Percentiles rank a stretch among this genome's conserved stretches.
Conservation (phyloP, 1,140 invertebrate genomes). For the Rhopalosiphum padi region DNA sequence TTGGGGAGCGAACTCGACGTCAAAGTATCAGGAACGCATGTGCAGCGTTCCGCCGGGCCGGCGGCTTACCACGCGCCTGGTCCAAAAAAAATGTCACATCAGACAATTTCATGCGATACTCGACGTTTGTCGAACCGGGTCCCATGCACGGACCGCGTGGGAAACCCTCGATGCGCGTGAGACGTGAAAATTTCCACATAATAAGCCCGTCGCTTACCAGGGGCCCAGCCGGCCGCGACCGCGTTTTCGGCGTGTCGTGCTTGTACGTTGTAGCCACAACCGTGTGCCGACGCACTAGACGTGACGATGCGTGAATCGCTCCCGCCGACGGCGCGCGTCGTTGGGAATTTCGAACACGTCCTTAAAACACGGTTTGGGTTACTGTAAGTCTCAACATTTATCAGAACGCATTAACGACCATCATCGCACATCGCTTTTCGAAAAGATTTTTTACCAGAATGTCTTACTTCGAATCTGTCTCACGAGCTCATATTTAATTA, state of each 20-base stretch:
- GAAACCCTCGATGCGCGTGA: not conserved
- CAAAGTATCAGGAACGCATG: constrained; percentile 13
- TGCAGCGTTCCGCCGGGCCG: not conserved
- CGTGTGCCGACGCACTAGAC: too few species aligned
- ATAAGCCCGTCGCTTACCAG: constrained; percentile 40
- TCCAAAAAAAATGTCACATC: constrained; percentile 51
- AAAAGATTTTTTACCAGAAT: too few species aligned
- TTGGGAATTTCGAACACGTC: too few species aligned
- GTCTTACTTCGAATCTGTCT: too few species aligned
- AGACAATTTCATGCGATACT: constrained; percentile 51
- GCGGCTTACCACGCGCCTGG: not conserved
- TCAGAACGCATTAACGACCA: too few species aligned
- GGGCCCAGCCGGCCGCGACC: not conserved
- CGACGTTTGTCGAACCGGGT: constrained; percentile 22
- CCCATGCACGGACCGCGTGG: not conserved
- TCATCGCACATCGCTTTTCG: too few species aligned
- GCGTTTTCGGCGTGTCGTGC: not conserved
- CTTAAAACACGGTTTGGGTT: too few species aligned
- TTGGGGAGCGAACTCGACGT: constrained; percentile 23
- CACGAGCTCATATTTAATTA: too few species aligned
- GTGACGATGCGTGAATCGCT: too few species aligned
- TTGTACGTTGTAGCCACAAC: too few species aligned
- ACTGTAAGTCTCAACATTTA: too few species aligned
- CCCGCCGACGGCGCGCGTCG: too few species aligned
- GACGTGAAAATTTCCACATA: constrained; percentile 54